These are phyloP conservation scores for Scylla paramamosain DNA, from an alignment of 1,140 invertebrate genomes.

Conservation along the genomic window DNA sequence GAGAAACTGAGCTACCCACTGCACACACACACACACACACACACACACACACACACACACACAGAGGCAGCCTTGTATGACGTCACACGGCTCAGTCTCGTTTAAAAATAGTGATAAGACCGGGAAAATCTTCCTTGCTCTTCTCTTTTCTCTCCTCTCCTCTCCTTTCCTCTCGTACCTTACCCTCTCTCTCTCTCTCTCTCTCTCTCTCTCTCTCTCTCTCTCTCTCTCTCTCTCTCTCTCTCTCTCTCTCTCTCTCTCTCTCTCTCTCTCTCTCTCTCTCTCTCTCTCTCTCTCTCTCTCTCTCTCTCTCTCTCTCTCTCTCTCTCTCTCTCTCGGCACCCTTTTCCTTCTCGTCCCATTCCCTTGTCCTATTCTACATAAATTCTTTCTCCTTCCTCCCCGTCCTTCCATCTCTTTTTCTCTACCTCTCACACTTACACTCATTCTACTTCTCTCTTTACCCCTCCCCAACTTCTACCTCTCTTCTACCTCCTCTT, in stretches of 20 bases:
- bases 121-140: not conserved
- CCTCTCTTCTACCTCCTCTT: no score
- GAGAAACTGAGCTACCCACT: no score
- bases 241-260: conserved; percentile 13
- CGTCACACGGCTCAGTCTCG: no score
- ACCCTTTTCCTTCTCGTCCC: not conserved
- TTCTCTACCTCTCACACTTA: not conserved
- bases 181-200: not conserved
- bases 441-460: not conserved
- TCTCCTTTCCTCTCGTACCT: not conserved
- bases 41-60: no score
- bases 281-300: not conserved
- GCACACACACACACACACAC: no score
- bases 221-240: conserved; percentile 17
- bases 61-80: no score
- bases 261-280: conserved; percentile 19
- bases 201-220: conserved; percentile 2
- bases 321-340: not conserved
- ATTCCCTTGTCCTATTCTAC: not conserved
- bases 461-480: no score
- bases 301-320: not conserved
- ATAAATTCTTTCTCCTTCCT: not conserved
- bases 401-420: not conserved
- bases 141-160: not conserved
- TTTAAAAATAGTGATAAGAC: no score